These are phyloP conservation scores for Leistus spinibarbis DNA, from an alignment of 2,888 invertebrate genomes.

Conservation along the genomic window DNA sequence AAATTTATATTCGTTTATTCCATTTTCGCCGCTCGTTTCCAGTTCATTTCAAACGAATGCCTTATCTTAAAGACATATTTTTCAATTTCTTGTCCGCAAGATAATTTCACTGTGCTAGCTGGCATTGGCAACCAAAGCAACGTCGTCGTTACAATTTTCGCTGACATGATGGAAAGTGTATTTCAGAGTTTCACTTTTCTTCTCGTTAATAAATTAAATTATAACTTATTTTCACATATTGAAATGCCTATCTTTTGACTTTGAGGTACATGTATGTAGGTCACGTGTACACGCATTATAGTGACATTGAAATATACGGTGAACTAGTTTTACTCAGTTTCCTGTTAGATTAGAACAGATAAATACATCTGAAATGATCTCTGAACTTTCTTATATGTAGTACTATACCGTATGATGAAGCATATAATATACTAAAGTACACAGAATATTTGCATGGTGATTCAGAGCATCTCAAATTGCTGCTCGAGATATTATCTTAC, in stretches of 20 bases:
- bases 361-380: too few species aligned
- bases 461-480: too few species aligned
- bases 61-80: neutral
- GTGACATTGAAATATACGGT: neutral
- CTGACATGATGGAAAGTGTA: neutral
- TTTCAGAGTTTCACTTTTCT: neutral
- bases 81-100: neutral
- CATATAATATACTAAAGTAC: too few species aligned
- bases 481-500: too few species aligned
- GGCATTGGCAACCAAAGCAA: neutral
- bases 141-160: neutral
- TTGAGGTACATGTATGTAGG: neutral
- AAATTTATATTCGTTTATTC: neutral
- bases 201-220: neutral
- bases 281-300: neutral
- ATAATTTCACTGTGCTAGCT: neutral
- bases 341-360: neutral
- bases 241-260: neutral
- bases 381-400: too few species aligned
- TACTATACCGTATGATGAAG: too few species aligned
- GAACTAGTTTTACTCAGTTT: neutral
- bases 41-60: neutral
- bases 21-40: neutral
- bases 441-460: too few species aligned
- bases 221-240: neutral